Evolutionary conservation across 2,888 invertebrate species (phyloP).

Genomic region (Lithodes maja): DNA sequence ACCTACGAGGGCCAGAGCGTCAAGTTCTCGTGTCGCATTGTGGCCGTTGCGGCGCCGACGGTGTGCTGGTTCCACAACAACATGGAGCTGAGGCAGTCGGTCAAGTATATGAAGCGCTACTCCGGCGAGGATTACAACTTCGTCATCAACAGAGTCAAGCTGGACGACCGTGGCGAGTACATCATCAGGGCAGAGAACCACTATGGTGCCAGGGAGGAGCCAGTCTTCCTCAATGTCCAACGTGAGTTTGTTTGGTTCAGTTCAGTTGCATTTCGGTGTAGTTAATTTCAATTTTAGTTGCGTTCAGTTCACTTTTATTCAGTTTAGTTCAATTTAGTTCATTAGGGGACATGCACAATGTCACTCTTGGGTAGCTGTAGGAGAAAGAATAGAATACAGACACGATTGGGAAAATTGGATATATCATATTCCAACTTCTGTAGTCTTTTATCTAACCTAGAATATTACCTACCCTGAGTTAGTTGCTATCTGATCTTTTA

Average conservation of each 20-base stretch:
- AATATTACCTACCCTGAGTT: too few species aligned
- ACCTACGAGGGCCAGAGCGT: constrained; percentile 98
- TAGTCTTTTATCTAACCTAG: too few species aligned
- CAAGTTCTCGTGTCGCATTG: constrained; percentile 97
- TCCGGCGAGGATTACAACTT: constrained; percentile 97
- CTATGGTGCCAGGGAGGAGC: constrained; percentile 96
- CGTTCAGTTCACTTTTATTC: too few species aligned
- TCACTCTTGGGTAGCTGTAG: too few species aligned
- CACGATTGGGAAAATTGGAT: too few species aligned
- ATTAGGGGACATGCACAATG: too few species aligned
- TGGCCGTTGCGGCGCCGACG: constrained; percentile 94
- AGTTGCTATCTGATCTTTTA: too few species aligned
- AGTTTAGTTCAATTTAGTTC: too few species aligned
- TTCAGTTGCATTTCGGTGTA: too few species aligned
- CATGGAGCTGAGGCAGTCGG: constrained; percentile 94
- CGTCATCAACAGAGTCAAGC: constrained; percentile 95
- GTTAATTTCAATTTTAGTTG: too few species aligned
- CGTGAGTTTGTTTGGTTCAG: constrained; percentile 79
- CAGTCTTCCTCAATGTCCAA: constrained; percentile 96
- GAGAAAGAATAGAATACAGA: too few species aligned
- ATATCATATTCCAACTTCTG: too few species aligned
- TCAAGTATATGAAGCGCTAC: constrained; percentile 97
- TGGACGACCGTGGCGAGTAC: constrained; percentile 98
- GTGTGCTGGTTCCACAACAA: constrained; percentile 97
- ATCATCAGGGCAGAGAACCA: constrained; percentile 97